Evolutionary conservation across 2,888 invertebrate species (phyloP).

Genomic region (Thera britannica): DNA sequence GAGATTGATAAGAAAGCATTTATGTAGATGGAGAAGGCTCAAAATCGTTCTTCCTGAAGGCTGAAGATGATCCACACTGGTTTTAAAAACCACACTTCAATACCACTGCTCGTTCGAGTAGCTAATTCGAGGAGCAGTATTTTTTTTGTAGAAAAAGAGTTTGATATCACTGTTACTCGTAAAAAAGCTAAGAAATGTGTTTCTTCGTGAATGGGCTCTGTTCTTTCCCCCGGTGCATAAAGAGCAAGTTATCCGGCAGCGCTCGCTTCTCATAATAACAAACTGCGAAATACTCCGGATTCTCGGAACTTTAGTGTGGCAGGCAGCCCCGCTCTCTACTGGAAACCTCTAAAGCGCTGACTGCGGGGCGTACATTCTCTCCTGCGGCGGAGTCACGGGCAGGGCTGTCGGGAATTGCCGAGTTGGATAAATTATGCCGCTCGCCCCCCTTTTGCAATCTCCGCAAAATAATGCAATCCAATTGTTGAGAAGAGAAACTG

Average conservation of each 20-base stretch:
- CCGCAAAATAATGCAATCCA: slow-evolving; percentile 79
- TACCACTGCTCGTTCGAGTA: no score
- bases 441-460: slow-evolving; percentile 73
- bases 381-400: slow-evolving; percentile 69
- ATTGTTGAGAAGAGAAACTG: slow-evolving; percentile 67
- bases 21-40: no score
- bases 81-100: no score
- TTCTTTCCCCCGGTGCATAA: slow-evolving; percentile 67
- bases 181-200: slow-evolving; percentile 29
- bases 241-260: slow-evolving; percentile 71
- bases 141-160: no score
- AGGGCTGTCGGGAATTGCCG: slow-evolving; percentile 78
- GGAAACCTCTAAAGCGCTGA: slow-evolving; percentile 81
- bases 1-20: no score
- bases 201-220: slow-evolving; percentile 43
- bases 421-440: slow-evolving; percentile 77
- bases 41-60: no score
- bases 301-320: slow-evolving; percentile 76
- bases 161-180: background rate
- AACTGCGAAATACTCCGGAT: slow-evolving; percentile 80
- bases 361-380: slow-evolving; percentile 74
- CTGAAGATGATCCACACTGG: no score
- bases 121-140: no score
- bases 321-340: slow-evolving; percentile 63
- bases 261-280: slow-evolving; percentile 74